Evolutionary conservation across 1,140 invertebrate genomes (phyloP).

Genomic region (Venturia canescens): DNA sequence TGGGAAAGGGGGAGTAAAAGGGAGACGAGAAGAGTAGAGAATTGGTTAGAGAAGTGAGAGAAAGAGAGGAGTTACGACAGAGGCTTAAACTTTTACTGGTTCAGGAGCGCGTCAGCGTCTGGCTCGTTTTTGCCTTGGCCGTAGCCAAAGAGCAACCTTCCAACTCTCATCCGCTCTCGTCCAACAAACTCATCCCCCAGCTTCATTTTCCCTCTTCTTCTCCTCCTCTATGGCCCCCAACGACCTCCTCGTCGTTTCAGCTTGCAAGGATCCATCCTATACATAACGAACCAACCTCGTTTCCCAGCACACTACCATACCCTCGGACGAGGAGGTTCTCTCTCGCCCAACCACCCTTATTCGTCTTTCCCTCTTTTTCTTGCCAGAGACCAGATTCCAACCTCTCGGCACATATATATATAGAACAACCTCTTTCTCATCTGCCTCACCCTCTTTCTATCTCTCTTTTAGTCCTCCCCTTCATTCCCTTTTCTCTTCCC

Average conservation of each 20-base stretch:
- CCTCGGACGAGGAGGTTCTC: constrained; percentile 37
- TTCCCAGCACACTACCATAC: constrained; percentile 30
- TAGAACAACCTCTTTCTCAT: constrained; percentile 1
- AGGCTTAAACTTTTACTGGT: constrained; percentile 70
- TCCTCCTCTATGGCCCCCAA: constrained; percentile 29
- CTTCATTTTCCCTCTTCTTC: constrained; percentile 52
- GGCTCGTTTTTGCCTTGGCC: constrained; percentile 62
- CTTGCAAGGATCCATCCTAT: constrained; percentile 12
- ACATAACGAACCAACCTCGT: constrained; percentile 36
- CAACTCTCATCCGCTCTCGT: constrained; percentile 47
- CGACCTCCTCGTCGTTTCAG: constrained; percentile 52
- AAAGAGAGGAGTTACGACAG: constrained; percentile 62
- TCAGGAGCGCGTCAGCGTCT: constrained; percentile 67
- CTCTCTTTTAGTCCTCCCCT: constrained; percentile 15
- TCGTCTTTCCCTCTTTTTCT: constrained; percentile 42
- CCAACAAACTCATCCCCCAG: constrained; percentile 47
- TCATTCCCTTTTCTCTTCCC: background rate
- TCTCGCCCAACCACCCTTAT: background rate
- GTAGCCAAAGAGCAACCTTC: constrained; percentile 48
- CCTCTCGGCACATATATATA: constrained; percentile 6
- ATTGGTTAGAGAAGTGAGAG: too few relatives aligned
- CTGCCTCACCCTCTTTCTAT: constrained; percentile 1
- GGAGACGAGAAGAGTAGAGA: too few relatives aligned
- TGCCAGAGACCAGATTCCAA: constrained; percentile 37
- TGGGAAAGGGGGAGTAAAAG: background rate